Conservation (phyloP, 2,888 invertebrate genomes). For the Lysandra coridon region DNA sequence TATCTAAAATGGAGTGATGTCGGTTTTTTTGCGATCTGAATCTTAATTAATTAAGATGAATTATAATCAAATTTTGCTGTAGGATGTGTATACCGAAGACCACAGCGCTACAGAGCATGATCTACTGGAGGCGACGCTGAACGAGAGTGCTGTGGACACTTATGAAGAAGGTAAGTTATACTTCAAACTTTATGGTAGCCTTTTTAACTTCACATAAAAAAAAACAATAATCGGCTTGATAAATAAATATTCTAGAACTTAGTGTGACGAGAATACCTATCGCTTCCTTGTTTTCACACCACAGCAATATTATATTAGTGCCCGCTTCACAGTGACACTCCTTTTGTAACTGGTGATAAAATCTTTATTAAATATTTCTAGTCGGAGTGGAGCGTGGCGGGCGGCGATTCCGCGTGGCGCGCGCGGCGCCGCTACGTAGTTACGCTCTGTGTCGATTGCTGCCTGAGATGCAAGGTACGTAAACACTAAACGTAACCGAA, state of each 20-base stretch:
- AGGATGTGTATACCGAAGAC: conserved; percentile 63
- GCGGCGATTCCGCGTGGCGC: conserved; percentile 57
- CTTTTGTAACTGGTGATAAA: background rate
- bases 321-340: too few species aligned
- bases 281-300: too few species aligned
- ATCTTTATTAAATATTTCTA: conserved; percentile 42
- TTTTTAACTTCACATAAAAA: too few species aligned
- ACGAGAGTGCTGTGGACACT: conserved; percentile 52
- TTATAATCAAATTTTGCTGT: conserved; percentile 9
- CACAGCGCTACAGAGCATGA: conserved; percentile 54
- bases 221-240: too few species aligned
- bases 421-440: conserved; percentile 61
- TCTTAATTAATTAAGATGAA: too few species aligned
- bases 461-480: conserved; percentile 43
- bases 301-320: too few species aligned
- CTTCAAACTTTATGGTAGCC: background rate
- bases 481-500: background rate
- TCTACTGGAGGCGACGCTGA: conserved; percentile 54
- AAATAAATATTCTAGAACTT: too few species aligned
- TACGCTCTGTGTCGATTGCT: conserved; percentile 66
- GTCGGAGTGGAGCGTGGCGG: conserved; percentile 43
- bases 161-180: conserved; percentile 61
- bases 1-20: too few species aligned
- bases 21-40: too few species aligned
- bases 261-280: too few species aligned